Evolutionary conservation across 2,888 invertebrate species (phyloP).

Genomic region (Atrina japonica): DNA sequence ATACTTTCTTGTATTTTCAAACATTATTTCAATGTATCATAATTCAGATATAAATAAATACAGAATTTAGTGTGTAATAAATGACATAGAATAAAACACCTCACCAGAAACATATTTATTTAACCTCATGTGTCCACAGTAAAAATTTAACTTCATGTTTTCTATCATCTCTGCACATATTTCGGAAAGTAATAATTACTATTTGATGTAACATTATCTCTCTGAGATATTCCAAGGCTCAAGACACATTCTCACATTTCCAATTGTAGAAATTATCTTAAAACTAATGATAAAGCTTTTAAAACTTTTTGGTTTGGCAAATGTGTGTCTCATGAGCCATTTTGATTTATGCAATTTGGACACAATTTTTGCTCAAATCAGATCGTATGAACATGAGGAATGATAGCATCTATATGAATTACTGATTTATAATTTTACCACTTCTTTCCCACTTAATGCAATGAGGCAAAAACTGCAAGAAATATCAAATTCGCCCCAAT

Average conservation of each 20-base stretch:
- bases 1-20: too few species aligned
- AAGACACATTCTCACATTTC: constrained; percentile 7
- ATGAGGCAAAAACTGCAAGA: constrained; percentile 4
- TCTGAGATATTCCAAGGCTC: constrained; percentile 8
- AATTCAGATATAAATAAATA: too few species aligned
- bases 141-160: too few species aligned
- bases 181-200: too few species aligned
- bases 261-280: constrained; percentile 5
- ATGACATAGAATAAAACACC: too few species aligned
- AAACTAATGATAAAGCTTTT: constrained; percentile 5
- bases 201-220: background rate
- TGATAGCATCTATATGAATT: constrained; percentile 4
- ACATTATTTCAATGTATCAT: too few species aligned
- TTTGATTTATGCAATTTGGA: too few species aligned
- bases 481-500: background rate
- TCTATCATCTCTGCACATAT: too few species aligned
- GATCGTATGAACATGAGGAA: background rate
- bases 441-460: background rate
- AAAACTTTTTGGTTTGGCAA: constrained; percentile 8
- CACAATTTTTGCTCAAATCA: too few species aligned
- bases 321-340: constrained; percentile 1
- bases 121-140: too few species aligned
- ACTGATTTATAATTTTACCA: constrained; percentile 11
- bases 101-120: too few species aligned
- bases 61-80: too few species aligned